These are phyloP conservation scores for Cyclopterus lumpus DNA, from an alignment of 2,797 vertebrate genomes.

Conservation along the genomic window DNA sequence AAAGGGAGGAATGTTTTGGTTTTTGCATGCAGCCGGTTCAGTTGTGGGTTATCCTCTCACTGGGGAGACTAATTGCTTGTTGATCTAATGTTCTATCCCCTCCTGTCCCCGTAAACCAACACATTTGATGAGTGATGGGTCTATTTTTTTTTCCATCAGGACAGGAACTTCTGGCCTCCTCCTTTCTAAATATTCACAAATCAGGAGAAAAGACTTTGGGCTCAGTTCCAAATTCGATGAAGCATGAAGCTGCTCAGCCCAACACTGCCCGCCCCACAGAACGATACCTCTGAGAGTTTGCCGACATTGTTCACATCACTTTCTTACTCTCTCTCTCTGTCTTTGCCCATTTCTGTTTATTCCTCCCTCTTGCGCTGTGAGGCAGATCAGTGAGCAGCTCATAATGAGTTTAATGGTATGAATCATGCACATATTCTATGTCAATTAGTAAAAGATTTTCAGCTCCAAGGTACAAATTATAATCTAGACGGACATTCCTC, in stretches of 20 bases:
- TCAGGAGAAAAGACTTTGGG: slow-evolving; percentile 67
- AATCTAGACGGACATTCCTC: slow-evolving; percentile 50
- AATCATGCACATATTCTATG: slow-evolving; percentile 65
- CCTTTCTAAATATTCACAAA: slow-evolving; percentile 77
- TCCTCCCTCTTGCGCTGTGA: slow-evolving; percentile 27
- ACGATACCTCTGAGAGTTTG: slow-evolving; percentile 54
- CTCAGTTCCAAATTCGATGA: slow-evolving; percentile 69
- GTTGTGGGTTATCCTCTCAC: slow-evolving; percentile 70
- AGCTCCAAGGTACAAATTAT: slow-evolving; percentile 28
- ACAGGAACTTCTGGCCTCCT: slow-evolving; percentile 63
- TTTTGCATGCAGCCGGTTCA: slow-evolving; percentile 71
- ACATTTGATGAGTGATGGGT: slow-evolving; percentile 69
- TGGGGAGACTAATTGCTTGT: slow-evolving; percentile 79
- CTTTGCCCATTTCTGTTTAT: slow-evolving; percentile 27
- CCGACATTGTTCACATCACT: slow-evolving; percentile 50
- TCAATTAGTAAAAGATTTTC: slow-evolving; percentile 62
- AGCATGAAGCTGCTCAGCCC: slow-evolving; percentile 50
- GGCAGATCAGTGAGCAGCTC: slow-evolving; percentile 65
- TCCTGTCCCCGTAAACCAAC: slow-evolving; percentile 68
- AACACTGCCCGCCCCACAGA: slow-evolving; percentile 39
- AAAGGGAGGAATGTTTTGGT: slow-evolving; percentile 70
- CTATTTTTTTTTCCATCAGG: slow-evolving; percentile 26
- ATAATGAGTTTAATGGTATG: slow-evolving; percentile 76
- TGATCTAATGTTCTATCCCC: slow-evolving; percentile 72
- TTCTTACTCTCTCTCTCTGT: slow-evolving; percentile 25